phyloP scores from a whole-genome alignment of 1,140 invertebrate species.

The Procambarus clarkii region DNA sequence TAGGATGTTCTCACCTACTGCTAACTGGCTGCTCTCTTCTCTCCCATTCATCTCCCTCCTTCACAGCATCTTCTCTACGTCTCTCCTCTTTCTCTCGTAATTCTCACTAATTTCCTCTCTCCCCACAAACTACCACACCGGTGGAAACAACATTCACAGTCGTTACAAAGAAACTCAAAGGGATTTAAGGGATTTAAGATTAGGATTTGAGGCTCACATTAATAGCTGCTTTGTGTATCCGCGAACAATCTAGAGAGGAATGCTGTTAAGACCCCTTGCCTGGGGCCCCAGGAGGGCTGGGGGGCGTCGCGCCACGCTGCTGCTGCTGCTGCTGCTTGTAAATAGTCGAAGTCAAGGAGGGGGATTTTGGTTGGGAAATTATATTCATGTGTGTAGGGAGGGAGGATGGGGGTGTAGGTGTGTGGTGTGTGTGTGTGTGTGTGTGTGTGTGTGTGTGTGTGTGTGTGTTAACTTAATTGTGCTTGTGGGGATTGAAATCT shows the following conservation, averaged over 20 bases:
- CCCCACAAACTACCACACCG: background rate
- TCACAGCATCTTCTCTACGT: no score
- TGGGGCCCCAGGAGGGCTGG: no score
- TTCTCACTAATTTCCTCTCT: no score
- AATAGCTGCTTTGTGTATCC: slow-evolving; percentile 38
- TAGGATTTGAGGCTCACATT: slow-evolving; percentile 11
- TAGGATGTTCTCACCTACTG: no score
- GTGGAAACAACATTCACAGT: background rate
- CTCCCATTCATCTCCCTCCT: background rate
- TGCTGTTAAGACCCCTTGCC: slow-evolving; percentile 6
- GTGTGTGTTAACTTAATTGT: no score
- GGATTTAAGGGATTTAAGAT: slow-evolving; percentile 18
- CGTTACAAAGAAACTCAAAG: slow-evolving; percentile 1
- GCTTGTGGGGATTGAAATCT: no score
- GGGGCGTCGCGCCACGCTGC: background rate
- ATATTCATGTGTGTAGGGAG: slow-evolving; percentile 33
- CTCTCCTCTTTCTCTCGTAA: background rate
- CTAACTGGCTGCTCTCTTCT: no score
- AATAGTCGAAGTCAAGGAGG: slow-evolving; percentile 29
- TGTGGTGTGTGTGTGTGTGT: no score
- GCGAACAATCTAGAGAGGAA: background rate
- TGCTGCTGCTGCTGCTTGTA: background rate
- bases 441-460: no score
- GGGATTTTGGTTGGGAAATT: slow-evolving; percentile 18
- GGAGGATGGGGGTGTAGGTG: no score